Conservation (phyloP, 1,140 invertebrate species). For the Bicyclus anynana region DNA sequence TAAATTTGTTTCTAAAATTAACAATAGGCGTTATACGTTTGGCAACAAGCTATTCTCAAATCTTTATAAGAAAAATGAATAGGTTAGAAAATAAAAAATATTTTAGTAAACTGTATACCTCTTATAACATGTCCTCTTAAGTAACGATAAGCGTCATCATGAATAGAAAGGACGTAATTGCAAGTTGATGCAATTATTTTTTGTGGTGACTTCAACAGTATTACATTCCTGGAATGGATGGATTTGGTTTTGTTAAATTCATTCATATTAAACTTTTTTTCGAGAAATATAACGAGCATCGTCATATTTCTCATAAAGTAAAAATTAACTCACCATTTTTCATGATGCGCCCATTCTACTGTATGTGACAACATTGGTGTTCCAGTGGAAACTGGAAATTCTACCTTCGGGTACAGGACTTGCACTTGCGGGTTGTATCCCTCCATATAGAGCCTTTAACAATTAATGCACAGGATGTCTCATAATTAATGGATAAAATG, state of each 20-base stretch:
- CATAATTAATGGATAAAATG: background rate
- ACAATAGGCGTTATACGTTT: background rate
- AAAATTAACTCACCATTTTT: slow-evolving; percentile 68
- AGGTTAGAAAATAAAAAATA: no score
- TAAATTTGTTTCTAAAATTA: slow-evolving; percentile 30
- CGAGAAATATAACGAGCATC: background rate
- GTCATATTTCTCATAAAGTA: no score
- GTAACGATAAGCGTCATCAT: slow-evolving; percentile 37
- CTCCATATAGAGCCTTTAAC: slow-evolving; percentile 80
- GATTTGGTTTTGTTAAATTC: no score
- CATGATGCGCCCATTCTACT: slow-evolving; percentile 85
- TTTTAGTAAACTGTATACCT: slow-evolving; percentile 34
- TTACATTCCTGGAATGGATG: slow-evolving; percentile 24
- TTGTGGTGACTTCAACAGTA: slow-evolving; percentile 21
- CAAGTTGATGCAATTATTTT: slow-evolving; percentile 29
- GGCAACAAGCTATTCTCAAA: no score
- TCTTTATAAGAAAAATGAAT: no score
- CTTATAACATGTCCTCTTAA: slow-evolving; percentile 39
- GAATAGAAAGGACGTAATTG: slow-evolving; percentile 28
- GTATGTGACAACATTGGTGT: slow-evolving; percentile 85
- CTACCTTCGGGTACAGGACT: slow-evolving; percentile 80
- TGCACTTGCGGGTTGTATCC: slow-evolving; percentile 81
- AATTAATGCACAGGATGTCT: no score
- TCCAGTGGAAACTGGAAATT: slow-evolving; percentile 84
- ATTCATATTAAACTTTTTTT: no score